Evolutionary conservation across 2,888 invertebrate genomes (phyloP).

Genomic region (Helobdella robusta): DNA sequence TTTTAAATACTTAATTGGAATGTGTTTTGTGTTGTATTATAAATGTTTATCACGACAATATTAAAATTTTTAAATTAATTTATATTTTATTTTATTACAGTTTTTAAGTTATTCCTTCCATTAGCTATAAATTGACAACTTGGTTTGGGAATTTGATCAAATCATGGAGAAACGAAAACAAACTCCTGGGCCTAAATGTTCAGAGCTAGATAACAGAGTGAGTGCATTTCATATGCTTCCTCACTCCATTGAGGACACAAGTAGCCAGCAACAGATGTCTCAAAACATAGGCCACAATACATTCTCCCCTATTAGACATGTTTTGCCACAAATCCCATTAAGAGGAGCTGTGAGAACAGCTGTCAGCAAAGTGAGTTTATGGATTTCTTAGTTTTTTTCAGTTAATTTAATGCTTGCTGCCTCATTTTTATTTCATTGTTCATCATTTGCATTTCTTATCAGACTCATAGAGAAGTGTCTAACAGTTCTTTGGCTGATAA

Average conservation of each 20-base stretch:
- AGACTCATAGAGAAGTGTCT: slow-evolving; percentile 13
- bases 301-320: slow-evolving; percentile 19
- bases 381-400: background rate
- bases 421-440: background rate
- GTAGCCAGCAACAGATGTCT: slow-evolving; percentile 14
- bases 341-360: slow-evolving; percentile 9
- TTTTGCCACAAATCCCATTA: slow-evolving; percentile 24
- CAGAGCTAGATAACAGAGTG: slow-evolving; percentile 8
- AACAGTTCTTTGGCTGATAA: too few species aligned
- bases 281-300: too few species aligned
- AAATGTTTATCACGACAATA: too few species aligned
- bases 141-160: too few species aligned
- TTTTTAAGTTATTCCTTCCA: too few species aligned
- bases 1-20: too few species aligned
- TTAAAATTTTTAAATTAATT: too few species aligned
- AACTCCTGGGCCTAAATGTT: too few species aligned
- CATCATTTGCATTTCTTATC: slow-evolving; percentile 2
- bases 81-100: too few species aligned
- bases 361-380: slow-evolving; percentile 5
- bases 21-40: too few species aligned
- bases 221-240: slow-evolving; percentile 20
- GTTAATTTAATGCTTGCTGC: background rate
- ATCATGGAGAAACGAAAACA: too few species aligned
- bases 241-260: slow-evolving; percentile 21
- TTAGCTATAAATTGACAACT: too few species aligned